phyloP scores from a whole-genome alignment of 2,797 vertebrate species.

The Austrolebias charrua region DNA sequence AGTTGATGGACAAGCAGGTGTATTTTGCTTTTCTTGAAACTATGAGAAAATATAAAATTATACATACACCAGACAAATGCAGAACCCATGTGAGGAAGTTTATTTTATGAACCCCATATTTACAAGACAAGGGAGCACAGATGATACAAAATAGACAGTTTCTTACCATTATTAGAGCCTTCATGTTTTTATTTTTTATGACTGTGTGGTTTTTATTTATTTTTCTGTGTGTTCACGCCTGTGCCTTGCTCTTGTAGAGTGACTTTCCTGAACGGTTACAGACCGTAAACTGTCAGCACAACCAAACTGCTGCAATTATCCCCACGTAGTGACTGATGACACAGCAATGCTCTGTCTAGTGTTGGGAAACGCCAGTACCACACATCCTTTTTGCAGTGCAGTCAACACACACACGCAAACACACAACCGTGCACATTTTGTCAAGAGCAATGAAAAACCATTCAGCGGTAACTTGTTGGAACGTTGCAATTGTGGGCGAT shows the following conservation, averaged over 20 bases:
- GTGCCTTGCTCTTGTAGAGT: background rate
- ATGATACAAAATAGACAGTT: no score
- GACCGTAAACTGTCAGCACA: constrained; percentile 57
- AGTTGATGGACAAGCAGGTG: background rate
- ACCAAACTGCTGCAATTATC: constrained; percentile 66
- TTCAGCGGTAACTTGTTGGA: constrained; percentile 67
- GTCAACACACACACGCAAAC: constrained; percentile 12
- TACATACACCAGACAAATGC: constrained; percentile 30
- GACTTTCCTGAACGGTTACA: constrained; percentile 55
- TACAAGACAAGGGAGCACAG: background rate
- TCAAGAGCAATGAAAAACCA: constrained; percentile 55
- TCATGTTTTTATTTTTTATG: background rate
- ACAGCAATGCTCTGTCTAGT: constrained; percentile 49
- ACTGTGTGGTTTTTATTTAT: constrained; percentile 1
- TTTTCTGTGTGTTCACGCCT: constrained; percentile 3
- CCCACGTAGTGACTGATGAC: constrained; percentile 66
- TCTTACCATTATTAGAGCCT: background rate
- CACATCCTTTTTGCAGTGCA: constrained; percentile 35
- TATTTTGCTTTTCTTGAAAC: constrained; percentile 25
- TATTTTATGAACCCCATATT: background rate
- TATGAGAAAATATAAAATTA: background rate
- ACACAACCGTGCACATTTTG: constrained; percentile 36
- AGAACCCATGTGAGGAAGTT: constrained; percentile 8
- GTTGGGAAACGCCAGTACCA: constrained; percentile 36
- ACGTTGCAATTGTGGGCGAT: constrained; percentile 54